phyloP scores from a whole-genome alignment of 2,888 invertebrate genomes.

The Calliphora vomitoria region DNA sequence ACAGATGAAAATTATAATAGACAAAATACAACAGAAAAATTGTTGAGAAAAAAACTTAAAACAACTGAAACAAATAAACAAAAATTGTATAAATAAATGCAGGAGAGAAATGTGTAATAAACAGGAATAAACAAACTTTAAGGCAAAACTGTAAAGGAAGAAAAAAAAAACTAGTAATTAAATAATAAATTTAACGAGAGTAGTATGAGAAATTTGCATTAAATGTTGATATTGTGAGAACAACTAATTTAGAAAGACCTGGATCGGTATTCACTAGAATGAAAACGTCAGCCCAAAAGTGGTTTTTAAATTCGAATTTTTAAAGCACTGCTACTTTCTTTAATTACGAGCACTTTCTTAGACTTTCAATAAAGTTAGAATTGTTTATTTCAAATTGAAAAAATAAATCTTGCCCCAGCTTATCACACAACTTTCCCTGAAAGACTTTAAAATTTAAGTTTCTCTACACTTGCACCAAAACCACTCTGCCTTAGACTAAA shows the following conservation, averaged over 20 bases:
- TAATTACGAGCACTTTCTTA: too few species aligned
- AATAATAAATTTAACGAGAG: conserved; percentile 6
- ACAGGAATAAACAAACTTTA: conserved; percentile 18
- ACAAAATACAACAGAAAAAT: conserved; percentile 67
- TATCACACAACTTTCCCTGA: not conserved
- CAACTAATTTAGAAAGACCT: too few species aligned
- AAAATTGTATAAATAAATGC: conserved; percentile 39
- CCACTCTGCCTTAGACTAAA: not conserved
- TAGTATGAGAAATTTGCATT: not conserved
- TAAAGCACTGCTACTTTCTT: too few species aligned
- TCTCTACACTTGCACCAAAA: not conserved
- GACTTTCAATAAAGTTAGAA: too few species aligned
- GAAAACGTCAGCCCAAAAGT: too few species aligned
- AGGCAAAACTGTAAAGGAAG: not conserved
- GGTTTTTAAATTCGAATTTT: too few species aligned
- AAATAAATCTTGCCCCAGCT: too few species aligned
- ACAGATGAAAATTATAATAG: conserved; percentile 81
- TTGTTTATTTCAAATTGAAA: too few species aligned
- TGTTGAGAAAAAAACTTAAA: not conserved
- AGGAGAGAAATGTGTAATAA: conserved; percentile 28
- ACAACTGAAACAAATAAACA: conserved; percentile 12
- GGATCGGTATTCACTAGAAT: too few species aligned
- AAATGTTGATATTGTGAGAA: too few species aligned
- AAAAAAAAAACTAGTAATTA: not conserved
- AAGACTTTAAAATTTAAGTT: not conserved